Evolutionary conservation across 1,140 invertebrate genomes (phyloP), one percentile per base, ranked within the genome.

Genomic region (Hirudo medicinalis): DNA sequence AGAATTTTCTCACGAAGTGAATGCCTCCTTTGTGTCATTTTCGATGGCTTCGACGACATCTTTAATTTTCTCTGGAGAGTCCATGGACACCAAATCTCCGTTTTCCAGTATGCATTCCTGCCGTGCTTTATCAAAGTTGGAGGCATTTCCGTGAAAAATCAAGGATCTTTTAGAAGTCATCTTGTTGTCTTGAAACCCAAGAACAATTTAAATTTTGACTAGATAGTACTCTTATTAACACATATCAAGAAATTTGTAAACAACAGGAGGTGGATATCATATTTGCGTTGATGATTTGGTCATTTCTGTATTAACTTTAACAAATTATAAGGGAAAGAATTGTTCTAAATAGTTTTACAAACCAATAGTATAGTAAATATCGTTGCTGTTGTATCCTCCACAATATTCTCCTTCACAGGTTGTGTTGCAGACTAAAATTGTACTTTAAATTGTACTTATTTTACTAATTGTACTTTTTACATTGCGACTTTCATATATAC

Each of bases 281-380:
- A 27, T 63, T 22, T n/a, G 15, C 2, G 17, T 63, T 11, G 19
- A 8, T 11, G 22, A 22, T 25, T 63, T 63, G 29, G 1, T 22
- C 1, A 6, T 22, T 63, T 63, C 9, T n/a, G 2, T 57, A n/a
- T 57, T 4, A 3, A 57, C 9, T 57, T 57, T 57, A 5, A 57
- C 20, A 63, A n/a, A 13, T 25, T 63, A 32, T 22, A 63, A 22
- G 17, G 19, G n/a, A n/a, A 63, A 63, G 11, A 63, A 22, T 49
- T 11, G 43, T 49, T 49, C 11, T 49, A 49, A 49, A 49, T 49
- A 49, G 19, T 15, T 25, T 63, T 63, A 11, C 69, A 4, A 53
- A 70, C 69, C 69, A 11, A 70, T 19, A n/a, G 69, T 53, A 20
- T 70, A 70, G 53, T 53, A 70, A 22, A 70, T 22, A 25, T 70